Percentiles rank a stretch among this genome's conserved stretches.
phyloP scores from a whole-genome alignment of 2,113 vertebrate species.

The Labeo catla region DNA sequence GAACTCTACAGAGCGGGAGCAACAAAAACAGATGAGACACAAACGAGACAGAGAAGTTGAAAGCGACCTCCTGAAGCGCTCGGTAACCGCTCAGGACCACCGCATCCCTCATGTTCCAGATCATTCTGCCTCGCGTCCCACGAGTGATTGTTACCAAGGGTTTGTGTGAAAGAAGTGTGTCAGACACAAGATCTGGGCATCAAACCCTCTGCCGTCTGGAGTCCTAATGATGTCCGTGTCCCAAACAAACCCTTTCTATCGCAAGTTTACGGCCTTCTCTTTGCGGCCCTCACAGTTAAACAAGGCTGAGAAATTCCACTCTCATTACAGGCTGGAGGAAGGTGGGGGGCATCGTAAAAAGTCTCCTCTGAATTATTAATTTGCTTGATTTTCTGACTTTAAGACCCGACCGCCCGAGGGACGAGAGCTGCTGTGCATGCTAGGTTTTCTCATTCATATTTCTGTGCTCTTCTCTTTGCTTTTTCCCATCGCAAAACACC shows the following conservation, averaged over 20 bases:
- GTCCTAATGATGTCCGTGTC: constrained; percentile 42
- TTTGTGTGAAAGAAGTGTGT: constrained; percentile 45
- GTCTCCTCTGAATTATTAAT: constrained; percentile 53
- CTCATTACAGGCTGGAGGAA: constrained; percentile 42
- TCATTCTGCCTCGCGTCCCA: background rate
- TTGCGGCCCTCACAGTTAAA: constrained; percentile 36
- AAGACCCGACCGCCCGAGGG: background rate
- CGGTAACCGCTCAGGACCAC: background rate
- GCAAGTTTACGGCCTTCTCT: constrained; percentile 23
- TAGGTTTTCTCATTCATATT: background rate
- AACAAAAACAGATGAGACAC: background rate
- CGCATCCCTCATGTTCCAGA: background rate
- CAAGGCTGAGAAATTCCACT: constrained; percentile 37
- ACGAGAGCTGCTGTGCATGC: background rate
- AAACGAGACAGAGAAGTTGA: background rate
- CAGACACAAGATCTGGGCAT: constrained; percentile 61
- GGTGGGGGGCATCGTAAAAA: constrained; percentile 6
- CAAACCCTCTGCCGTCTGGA: constrained; percentile 11
- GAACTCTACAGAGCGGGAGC: background rate
- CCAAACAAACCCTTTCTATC: constrained; percentile 18
- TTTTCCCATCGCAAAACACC: too few species aligned
- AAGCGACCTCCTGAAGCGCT: background rate
- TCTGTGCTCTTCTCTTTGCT: too few species aligned
- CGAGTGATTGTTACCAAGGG: constrained; percentile 22
- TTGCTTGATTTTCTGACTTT: constrained; percentile 34